Base-by-base conservation (phyloP, 1,140 invertebrate species). In the Drosophila nigrodunni region DNA sequence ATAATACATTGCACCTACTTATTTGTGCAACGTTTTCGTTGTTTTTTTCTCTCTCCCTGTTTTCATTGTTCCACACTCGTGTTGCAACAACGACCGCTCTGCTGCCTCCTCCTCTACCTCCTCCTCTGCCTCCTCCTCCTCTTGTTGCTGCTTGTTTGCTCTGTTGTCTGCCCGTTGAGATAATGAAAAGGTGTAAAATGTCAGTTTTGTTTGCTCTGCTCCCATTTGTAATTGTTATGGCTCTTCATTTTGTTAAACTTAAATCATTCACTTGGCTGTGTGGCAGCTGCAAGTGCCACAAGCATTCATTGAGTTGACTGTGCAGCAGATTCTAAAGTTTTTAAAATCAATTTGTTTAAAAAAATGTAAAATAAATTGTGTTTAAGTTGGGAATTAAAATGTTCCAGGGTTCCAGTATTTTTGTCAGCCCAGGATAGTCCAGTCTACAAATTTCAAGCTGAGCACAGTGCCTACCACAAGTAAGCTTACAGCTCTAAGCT, bases 121-220 rank as follows among this genome's bases (percentile, higher is more conserved):
- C 55, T 65, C 39, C 9, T 43, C 25, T 30, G 47, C 39, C 25
- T 13, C n/a, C 5, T 34, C 39, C 61, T 64, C 47, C 41, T 49
- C 41, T 10, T 66, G 59, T 21, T 55, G 68, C n/a, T 35, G 65
- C 66, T 66, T 71, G 67, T 75, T 64, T 39, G 35, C 52, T 64
- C 73, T 15, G 15, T 15, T 15, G 66, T 80, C 88, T 88, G 80
- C 83, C 46, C 52, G 57, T 58, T 61, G 68, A 87, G 85, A 80
- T 88, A 88, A 88, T 88, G 85, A 89, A 88, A 88, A 88, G 85
- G 85, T 88, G 85, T 85, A 85, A 88, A 89, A 76, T 88, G 85
- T 85, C 85, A 89, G 85, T 88, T 88, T 89, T 89, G 85, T 88
- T 85, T 74, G 74, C 57, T 13, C 37, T 71, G 76, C 70, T 70